Percentiles rank a stretch among this genome's conserved stretches.
These are phyloP conservation scores for Pherbina coryleti DNA, from an alignment of 2,888 invertebrate species.

Conservation along the genomic window DNA sequence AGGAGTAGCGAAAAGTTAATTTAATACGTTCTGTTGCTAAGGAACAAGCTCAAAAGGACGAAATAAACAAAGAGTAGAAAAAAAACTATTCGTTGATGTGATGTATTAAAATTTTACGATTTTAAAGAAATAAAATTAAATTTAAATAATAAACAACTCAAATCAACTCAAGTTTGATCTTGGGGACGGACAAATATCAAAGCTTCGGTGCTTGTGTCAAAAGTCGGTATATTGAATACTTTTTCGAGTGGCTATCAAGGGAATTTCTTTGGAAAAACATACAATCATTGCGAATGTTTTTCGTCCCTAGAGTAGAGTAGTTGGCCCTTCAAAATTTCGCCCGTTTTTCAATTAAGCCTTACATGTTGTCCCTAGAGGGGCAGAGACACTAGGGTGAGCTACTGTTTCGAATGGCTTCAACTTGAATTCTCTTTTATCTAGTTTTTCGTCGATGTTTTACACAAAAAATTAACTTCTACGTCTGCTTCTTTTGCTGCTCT, in stretches of 20 bases:
- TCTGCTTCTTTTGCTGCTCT: not conserved
- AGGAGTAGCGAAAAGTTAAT: not conserved
- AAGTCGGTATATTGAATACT: no score
- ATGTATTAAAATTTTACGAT: no score
- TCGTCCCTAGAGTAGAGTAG: not conserved
- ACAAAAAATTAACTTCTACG: slow-evolving; percentile 14
- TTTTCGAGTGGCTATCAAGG: not conserved
- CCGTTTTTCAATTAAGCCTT: slow-evolving; percentile 6
- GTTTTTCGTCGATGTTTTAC: slow-evolving; percentile 8
- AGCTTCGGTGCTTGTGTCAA: no score
- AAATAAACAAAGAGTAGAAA: no score
- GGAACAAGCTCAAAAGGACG: not conserved
- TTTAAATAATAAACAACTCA: no score
- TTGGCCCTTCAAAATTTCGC: not conserved
- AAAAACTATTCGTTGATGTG: no score
- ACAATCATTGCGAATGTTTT: not conserved
- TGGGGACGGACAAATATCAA: no score
- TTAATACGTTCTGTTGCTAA: not conserved
- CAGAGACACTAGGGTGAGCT: not conserved
- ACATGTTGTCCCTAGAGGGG: not conserved
- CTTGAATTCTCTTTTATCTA: not conserved
- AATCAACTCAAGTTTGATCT: no score
- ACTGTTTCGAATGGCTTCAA: not conserved
- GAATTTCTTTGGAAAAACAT: not conserved
- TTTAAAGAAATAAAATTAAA: no score